phyloP scores from a whole-genome alignment of 2,113 vertebrate species.

The Morone saxatilis region DNA sequence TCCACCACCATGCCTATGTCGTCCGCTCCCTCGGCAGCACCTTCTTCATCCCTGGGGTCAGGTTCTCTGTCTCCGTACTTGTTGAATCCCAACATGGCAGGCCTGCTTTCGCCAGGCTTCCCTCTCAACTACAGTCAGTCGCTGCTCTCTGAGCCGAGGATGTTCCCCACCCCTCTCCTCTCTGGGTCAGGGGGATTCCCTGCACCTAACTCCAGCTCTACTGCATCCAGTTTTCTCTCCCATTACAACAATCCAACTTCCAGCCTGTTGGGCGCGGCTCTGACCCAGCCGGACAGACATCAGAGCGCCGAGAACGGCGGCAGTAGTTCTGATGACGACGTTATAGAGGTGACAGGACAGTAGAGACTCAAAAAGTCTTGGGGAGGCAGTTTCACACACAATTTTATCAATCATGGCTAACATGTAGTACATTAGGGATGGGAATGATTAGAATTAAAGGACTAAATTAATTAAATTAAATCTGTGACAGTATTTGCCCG shows the following conservation, averaged over 20 bases:
- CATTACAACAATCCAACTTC: constrained; percentile 89
- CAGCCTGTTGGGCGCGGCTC: constrained; percentile 90
- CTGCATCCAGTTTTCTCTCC: constrained; percentile 88
- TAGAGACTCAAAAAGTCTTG: constrained; percentile 72
- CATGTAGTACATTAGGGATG: constrained; percentile 34
- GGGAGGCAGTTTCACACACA: constrained; percentile 10
- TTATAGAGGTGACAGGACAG: constrained; percentile 97
- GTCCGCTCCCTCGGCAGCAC: constrained; percentile 86
- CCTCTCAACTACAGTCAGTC: constrained; percentile 93
- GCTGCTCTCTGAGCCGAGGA: constrained; percentile 89
- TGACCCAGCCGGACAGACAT: constrained; percentile 88
- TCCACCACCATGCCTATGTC: constrained; percentile 88
- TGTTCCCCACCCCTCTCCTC: constrained; percentile 77
- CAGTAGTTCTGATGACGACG: constrained; percentile 96
- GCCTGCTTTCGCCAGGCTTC: constrained; percentile 90
- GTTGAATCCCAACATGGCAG: constrained; percentile 92
- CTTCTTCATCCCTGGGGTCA: constrained; percentile 90
- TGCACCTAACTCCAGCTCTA: constrained; percentile 85
- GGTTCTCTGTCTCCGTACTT: constrained; percentile 91
- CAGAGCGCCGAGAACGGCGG: constrained; percentile 89
- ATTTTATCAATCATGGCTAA: constrained; percentile 2
- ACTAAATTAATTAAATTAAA: neutral
- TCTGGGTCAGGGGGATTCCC: constrained; percentile 86
- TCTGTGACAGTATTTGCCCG: neutral
- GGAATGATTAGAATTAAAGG: constrained; percentile 41